These are phyloP conservation scores for Oscheius sp. DNA, from an alignment of 2,888 invertebrate genomes.

Conservation along the genomic window DNA sequence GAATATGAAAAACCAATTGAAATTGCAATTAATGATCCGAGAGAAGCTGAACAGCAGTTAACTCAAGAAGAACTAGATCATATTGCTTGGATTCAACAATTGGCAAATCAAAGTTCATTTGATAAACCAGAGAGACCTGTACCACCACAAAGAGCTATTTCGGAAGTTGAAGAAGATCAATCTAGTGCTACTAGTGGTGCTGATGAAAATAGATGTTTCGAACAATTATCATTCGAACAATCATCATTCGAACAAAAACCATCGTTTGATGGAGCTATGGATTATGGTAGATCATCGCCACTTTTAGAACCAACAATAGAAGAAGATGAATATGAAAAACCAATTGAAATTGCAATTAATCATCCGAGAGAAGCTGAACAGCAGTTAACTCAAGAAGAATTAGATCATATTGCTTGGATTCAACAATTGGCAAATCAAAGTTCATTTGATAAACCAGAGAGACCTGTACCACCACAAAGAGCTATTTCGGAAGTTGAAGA, in stretches of 20 bases:
- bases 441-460: no score
- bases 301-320: constrained; percentile 3
- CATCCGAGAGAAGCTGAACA: neutral
- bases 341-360: neutral
- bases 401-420: constrained; percentile 46
- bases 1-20: no score
- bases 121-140: neutral
- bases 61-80: neutral
- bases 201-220: constrained; percentile 15
- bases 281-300: constrained; percentile 7
- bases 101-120: constrained; percentile 40
- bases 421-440: constrained; percentile 27
- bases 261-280: neutral
- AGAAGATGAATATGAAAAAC: neutral
- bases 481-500: neutral
- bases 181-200: constrained; percentile 38
- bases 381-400: constrained; percentile 38
- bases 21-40: no score
- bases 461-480: neutral
- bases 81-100: neutral
- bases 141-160: neutral
- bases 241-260: neutral
- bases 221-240: constrained; percentile 1
- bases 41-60: neutral
- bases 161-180: neutral